Evolutionary conservation across 37 sponge, comb jelly and placozoan species (phyloP).

Genomic region (Agelas oroides): DNA sequence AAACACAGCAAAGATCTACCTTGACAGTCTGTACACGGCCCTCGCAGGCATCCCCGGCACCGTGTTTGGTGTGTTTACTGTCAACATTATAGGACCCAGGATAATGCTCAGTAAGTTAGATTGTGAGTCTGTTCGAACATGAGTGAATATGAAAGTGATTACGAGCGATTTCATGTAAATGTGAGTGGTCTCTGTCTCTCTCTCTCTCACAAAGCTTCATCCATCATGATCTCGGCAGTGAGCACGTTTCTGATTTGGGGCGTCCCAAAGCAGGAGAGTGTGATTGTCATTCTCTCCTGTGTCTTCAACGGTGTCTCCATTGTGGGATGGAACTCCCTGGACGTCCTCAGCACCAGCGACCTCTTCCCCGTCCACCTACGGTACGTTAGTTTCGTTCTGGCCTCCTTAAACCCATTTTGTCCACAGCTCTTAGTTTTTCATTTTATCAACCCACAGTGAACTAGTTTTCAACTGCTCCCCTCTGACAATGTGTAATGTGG

Average conservation of each 20-base stretch:
- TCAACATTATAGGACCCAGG: slow-evolving; percentile 70
- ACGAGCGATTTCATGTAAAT: too few species aligned
- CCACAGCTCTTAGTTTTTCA: neutral
- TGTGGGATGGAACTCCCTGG: slow-evolving; percentile 86
- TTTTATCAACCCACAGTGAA: neutral
- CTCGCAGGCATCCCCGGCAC: slow-evolving; percentile 66
- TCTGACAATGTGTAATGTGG: too few species aligned
- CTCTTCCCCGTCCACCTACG: slow-evolving; percentile 57
- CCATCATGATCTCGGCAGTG: slow-evolving; percentile 64
- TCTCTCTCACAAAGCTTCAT: slow-evolving; percentile 6
- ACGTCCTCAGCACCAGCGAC: slow-evolving; percentile 64
- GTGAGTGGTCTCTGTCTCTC: neutral
- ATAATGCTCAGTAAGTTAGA: slow-evolving; percentile 40
- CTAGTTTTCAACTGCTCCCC: neutral
- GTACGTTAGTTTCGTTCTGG: neutral
- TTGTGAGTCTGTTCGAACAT: neutral
- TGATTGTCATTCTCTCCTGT: slow-evolving; percentile 72
- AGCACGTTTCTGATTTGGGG: slow-evolving; percentile 81
- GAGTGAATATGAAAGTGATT: too few species aligned
- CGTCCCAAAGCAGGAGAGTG: slow-evolving; percentile 54
- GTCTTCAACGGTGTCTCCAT: slow-evolving; percentile 78
- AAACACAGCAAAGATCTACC: slow-evolving; percentile 30
- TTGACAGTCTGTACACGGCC: slow-evolving; percentile 66
- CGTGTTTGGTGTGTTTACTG: slow-evolving; percentile 52
- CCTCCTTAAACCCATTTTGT: too few species aligned